Evolutionary conservation across 1,140 invertebrate genomes (phyloP).

Genomic region (Drosophila sucinea): DNA sequence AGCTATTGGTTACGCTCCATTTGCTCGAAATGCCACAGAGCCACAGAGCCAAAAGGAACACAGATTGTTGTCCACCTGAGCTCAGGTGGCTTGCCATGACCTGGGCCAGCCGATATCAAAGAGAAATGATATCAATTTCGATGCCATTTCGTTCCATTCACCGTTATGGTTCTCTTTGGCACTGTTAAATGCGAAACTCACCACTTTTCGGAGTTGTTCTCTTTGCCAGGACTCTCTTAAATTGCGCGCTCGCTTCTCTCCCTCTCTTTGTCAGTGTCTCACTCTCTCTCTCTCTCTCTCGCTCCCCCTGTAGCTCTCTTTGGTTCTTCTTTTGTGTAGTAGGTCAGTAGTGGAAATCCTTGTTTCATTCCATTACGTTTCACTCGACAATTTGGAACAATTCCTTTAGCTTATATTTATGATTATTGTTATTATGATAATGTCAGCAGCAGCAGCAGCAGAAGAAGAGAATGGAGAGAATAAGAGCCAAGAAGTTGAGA

Average conservation of each 20-base stretch:
- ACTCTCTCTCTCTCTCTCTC: background rate
- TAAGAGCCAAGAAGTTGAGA: slow-evolving; percentile 23
- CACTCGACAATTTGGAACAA: slow-evolving; percentile 3
- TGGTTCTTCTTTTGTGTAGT: slow-evolving; percentile 54
- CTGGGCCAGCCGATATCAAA: slow-evolving; percentile 19
- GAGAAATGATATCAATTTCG: slow-evolving; percentile 14
- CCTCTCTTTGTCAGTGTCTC: too few species aligned
- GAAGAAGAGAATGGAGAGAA: slow-evolving; percentile 21
- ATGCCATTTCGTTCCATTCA: slow-evolving; percentile 19
- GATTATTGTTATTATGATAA: slow-evolving; percentile 78
- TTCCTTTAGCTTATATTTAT: slow-evolving; percentile 67
- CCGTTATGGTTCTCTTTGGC: slow-evolving; percentile 30
- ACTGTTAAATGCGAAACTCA: slow-evolving; percentile 64
- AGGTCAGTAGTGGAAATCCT: slow-evolving; percentile 66
- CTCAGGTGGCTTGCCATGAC: slow-evolving; percentile 32
- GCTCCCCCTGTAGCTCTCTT: slow-evolving; percentile 5
- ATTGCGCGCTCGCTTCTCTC: background rate
- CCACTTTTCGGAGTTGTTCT: slow-evolving; percentile 71
- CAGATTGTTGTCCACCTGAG: slow-evolving; percentile 30
- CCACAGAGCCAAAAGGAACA: slow-evolving; percentile 14
- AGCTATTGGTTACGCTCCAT: slow-evolving; percentile 77
- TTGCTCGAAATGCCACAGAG: slow-evolving; percentile 52
- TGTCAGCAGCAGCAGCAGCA: slow-evolving; percentile 56
- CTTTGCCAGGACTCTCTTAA: slow-evolving; percentile 58
- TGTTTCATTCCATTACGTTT: slow-evolving; percentile 40